phyloP scores from a whole-genome alignment of 1,140 invertebrate genomes.

The Aphelenchoides besseyi region DNA sequence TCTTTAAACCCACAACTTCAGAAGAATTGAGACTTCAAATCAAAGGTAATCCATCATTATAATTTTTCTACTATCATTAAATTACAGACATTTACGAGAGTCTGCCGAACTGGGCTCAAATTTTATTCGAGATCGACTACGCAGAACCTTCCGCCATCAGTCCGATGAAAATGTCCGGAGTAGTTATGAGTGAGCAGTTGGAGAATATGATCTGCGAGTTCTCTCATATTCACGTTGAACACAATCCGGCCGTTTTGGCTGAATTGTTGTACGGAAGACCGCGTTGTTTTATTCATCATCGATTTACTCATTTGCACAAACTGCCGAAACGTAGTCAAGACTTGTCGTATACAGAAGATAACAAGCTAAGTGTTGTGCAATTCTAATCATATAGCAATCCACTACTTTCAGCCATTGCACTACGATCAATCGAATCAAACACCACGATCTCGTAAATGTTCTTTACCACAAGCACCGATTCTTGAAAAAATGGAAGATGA shows the following conservation, averaged over 20 bases:
- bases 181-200: background rate
- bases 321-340: background rate
- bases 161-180: background rate
- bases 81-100: background rate
- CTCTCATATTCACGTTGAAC: slow-evolving; percentile 11
- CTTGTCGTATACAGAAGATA: background rate
- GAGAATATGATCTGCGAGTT: slow-evolving; percentile 22
- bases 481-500: background rate
- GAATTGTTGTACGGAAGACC: background rate
- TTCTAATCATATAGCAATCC: no score
- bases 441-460: background rate
- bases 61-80: background rate
- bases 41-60: background rate
- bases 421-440: background rate
- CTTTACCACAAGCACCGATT: background rate
- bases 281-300: background rate
- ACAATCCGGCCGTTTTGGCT: background rate
- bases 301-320: slow-evolving; percentile 9
- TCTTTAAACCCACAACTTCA: slow-evolving; percentile 11
- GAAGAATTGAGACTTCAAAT: background rate
- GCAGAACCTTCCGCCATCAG: background rate
- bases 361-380: background rate
- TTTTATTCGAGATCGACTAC: background rate
- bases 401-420: background rate
- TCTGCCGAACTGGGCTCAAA: background rate